Evolutionary conservation across 2,113 vertebrate species (phyloP).

Genomic region (Sorex fumeus): DNA sequence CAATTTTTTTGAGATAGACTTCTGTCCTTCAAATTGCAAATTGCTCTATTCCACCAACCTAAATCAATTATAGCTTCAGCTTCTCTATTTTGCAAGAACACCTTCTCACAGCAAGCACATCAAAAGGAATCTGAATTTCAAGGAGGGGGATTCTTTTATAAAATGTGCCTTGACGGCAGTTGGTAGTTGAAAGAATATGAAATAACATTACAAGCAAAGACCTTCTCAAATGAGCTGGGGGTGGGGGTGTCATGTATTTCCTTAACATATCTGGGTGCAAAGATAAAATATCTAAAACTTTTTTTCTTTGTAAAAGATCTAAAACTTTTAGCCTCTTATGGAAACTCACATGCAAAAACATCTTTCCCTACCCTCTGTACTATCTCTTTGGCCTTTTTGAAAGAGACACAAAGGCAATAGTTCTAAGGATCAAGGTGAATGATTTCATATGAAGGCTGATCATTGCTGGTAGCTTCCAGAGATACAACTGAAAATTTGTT

Average conservation of each 20-base stretch:
- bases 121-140: conserved; percentile 5
- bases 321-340: not conserved
- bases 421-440: not conserved
- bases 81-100: conserved; percentile 30
- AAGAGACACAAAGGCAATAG: conserved; percentile 8
- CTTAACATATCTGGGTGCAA: not conserved
- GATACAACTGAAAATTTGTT: not conserved
- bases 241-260: not conserved
- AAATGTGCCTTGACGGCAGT: not conserved
- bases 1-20: not conserved
- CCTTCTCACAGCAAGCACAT: not conserved
- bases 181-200: conserved; percentile 13
- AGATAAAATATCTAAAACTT: not conserved
- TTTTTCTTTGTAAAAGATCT: not conserved
- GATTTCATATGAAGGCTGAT: conserved; percentile 38
- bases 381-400: not conserved
- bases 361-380: no score
- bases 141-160: conserved; percentile 4
- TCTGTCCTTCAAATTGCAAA: not conserved
- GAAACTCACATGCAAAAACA: not conserved
- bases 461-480: not conserved
- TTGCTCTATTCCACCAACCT: not conserved
- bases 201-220: not conserved
- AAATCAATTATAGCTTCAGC: conserved; percentile 7
- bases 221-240: not conserved